Percentiles rank a stretch among this genome's conserved stretches.
These are phyloP conservation scores for Lineus longissimus DNA, from an alignment of 1,140 invertebrate genomes.

Conservation along the genomic window DNA sequence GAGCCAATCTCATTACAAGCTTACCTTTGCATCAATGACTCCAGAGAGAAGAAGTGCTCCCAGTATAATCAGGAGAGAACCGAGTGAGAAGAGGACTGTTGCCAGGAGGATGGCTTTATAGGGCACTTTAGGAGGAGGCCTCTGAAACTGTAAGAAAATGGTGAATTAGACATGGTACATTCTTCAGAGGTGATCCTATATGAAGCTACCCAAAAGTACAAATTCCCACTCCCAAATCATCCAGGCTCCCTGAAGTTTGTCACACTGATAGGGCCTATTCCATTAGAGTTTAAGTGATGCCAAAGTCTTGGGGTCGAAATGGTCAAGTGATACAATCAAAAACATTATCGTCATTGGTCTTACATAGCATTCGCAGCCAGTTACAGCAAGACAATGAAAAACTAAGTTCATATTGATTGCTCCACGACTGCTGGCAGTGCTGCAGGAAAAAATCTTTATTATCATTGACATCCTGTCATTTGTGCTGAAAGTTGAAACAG, in stretches of 20 bases:
- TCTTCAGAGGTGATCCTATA: not conserved
- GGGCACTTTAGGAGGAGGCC: slow-evolving; percentile 65
- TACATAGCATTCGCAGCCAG: too few species aligned
- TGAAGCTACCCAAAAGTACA: not conserved
- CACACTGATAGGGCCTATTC: not conserved
- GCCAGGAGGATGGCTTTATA: slow-evolving; percentile 79
- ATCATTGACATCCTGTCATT: too few species aligned
- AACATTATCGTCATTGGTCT: too few species aligned
- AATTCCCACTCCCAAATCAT: not conserved
- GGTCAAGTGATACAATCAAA: too few species aligned
- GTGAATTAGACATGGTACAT: not conserved
- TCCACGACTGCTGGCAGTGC: too few species aligned
- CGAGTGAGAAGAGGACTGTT: slow-evolving; percentile 68
- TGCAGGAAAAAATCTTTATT: too few species aligned
- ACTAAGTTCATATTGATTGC: too few species aligned
- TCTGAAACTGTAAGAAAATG: slow-evolving; percentile 58
- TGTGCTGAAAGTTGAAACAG: too few species aligned
- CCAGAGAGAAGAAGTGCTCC: slow-evolving; percentile 74
- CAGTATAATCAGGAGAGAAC: slow-evolving; percentile 68
- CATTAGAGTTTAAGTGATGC: not conserved
- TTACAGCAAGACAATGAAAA: too few species aligned
- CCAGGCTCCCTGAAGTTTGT: not conserved
- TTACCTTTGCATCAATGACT: slow-evolving; percentile 70
- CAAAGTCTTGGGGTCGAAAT: not conserved
- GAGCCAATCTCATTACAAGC: too few species aligned